These are phyloP conservation scores for Drosophila meridiana DNA, from an alignment of 2,888 invertebrate genomes.

Conservation along the genomic window DNA sequence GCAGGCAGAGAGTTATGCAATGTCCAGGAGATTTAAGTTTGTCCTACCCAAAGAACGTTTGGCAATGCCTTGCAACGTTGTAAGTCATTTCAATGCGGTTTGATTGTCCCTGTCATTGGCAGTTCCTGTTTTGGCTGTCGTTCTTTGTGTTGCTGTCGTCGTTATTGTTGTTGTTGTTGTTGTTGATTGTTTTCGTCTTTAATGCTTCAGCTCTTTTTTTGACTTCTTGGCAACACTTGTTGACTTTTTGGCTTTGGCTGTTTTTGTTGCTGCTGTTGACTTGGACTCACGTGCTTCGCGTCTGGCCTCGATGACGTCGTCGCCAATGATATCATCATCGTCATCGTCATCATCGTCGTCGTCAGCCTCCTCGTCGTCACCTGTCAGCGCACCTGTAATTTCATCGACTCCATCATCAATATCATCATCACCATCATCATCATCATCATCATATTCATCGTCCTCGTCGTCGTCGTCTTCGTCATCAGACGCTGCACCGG, in stretches of 20 bases:
- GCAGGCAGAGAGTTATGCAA: constrained; percentile 71
- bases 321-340: constrained; percentile 88
- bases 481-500: constrained; percentile 86
- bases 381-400: constrained; percentile 88
- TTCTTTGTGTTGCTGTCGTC: constrained; percentile 46
- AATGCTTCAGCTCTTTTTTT: constrained; percentile 83
- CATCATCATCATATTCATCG: constrained; percentile 59
- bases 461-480: constrained; percentile 50
- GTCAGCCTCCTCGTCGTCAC: constrained; percentile 88
- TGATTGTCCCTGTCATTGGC: constrained; percentile 59
- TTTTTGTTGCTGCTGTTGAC: constrained; percentile 86
- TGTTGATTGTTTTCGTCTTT: constrained; percentile 52
- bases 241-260: constrained; percentile 83
- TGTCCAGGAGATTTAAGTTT: constrained; percentile 50
- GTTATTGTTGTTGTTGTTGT: constrained; percentile 32
- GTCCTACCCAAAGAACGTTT: constrained; percentile 64
- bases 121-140: constrained; percentile 56
- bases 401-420: constrained; percentile 88
- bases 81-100: constrained; percentile 53
- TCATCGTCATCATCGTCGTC: constrained; percentile 89
- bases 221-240: constrained; percentile 83
- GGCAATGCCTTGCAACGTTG: constrained; percentile 44
- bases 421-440: constrained; percentile 82
- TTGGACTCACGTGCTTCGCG: constrained; percentile 94
- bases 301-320: constrained; percentile 88